Percentiles rank a stretch among this genome's conserved stretches.
Conservation (phyloP, 2,797 vertebrate species). For the Characodon lateralis region DNA sequence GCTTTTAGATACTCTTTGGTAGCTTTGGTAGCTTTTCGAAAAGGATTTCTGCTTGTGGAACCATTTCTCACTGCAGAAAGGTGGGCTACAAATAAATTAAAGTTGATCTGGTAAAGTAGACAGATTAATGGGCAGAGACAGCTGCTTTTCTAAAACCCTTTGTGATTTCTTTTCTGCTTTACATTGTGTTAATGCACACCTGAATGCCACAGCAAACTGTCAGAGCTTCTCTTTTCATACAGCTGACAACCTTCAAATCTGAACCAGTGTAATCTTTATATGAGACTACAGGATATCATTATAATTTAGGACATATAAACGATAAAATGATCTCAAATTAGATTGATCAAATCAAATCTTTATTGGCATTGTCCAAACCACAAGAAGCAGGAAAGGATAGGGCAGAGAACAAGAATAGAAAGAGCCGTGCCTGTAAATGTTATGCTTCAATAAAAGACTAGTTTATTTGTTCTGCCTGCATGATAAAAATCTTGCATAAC, state of each 20-base stretch:
- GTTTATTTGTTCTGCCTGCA: background rate
- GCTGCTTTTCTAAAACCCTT: background rate
- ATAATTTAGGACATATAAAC: background rate
- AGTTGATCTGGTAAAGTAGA: background rate
- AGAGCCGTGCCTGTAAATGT: background rate
- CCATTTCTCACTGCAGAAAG: background rate
- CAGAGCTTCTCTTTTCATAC: background rate
- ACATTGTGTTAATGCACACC: background rate
- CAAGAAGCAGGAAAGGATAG: background rate
- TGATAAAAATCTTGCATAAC: background rate
- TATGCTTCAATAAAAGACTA: background rate
- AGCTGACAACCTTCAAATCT: background rate
- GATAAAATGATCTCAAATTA: background rate
- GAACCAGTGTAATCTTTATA: background rate
- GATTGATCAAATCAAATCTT: background rate
- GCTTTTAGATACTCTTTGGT: background rate
- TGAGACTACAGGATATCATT: background rate
- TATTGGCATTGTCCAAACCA: background rate
- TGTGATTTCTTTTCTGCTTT: background rate
- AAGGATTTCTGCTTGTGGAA: background rate
- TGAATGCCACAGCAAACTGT: background rate
- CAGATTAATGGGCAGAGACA: background rate
- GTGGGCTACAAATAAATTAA: background rate
- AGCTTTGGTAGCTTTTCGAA: background rate
- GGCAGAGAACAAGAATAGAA: background rate